A percentile compares a stretch with the other conserved stretches of the same genome.
Conservation (phyloP, 1,140 invertebrate species). For the Brachionus rotundiformis region DNA sequence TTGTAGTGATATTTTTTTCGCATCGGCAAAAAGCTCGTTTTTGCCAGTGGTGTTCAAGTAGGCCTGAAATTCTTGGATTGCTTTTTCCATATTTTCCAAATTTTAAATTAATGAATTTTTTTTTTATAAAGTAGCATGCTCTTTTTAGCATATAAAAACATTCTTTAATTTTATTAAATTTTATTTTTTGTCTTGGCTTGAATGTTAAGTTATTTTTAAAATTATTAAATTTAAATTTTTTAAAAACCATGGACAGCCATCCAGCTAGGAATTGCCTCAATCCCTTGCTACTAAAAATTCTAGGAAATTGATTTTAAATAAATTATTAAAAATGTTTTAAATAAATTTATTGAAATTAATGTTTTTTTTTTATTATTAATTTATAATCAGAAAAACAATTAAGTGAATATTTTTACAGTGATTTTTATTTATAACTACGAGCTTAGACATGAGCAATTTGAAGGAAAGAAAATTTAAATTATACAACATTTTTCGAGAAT, state of each 20-base stretch:
- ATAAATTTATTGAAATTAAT: too few species aligned
- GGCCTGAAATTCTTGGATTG: slow-evolving; percentile 28
- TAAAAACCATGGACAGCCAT: too few species aligned
- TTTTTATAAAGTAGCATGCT: slow-evolving; percentile 17
- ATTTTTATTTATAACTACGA: too few species aligned
- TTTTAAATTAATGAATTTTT: slow-evolving; percentile 4
- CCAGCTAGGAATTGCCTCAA: too few species aligned
- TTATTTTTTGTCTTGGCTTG: not conserved
- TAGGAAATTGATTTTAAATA: too few species aligned
- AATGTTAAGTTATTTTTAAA: not conserved
- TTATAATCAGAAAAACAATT: too few species aligned
- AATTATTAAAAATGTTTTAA: too few species aligned
- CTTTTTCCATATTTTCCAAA: slow-evolving; percentile 36
- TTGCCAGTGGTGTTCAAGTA: not conserved
- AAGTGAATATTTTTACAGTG: too few species aligned
- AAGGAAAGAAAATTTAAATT: not conserved
- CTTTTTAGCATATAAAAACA: not conserved
- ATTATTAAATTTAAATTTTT: not conserved
- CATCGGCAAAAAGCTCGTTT: slow-evolving; percentile 41
- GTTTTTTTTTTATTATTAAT: too few species aligned
- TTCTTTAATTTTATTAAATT: too few species aligned
- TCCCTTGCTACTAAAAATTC: too few species aligned
- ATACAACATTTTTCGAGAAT: not conserved
- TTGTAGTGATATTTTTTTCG: slow-evolving; percentile 46
- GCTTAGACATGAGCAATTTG: not conserved